Conservation (phyloP, 1,140 invertebrate genomes). For the Riptortus pedestris region DNA sequence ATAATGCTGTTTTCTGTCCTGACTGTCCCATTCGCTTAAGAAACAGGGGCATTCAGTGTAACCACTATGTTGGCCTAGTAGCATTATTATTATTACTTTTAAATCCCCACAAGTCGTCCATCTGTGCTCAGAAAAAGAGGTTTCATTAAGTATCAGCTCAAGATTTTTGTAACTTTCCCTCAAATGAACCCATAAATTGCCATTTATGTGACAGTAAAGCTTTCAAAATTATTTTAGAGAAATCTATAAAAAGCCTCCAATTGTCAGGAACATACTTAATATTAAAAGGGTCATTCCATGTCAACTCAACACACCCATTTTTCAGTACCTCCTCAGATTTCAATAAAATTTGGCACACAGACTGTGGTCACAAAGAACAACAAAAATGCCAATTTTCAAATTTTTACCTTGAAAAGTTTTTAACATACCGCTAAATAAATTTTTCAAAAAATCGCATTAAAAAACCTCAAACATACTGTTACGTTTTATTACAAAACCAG, state of each 20-base stretch:
- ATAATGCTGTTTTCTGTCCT: slow-evolving; percentile 35
- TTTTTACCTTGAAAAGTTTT: too few relatives aligned
- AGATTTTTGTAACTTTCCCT: too few relatives aligned
- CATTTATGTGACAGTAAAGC: neutral
- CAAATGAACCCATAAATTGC: neutral
- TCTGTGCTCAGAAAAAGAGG: neutral
- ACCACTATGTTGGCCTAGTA: slow-evolving; percentile 37
- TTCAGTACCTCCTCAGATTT: too few relatives aligned
- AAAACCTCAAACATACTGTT: too few relatives aligned
- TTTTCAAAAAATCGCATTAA: too few relatives aligned
- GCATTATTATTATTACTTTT: slow-evolving; percentile 27
- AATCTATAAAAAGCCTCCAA: neutral
- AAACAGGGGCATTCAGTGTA: slow-evolving; percentile 40
- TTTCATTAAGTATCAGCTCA: neutral
- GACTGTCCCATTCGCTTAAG: slow-evolving; percentile 40
- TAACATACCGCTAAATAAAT: too few relatives aligned
- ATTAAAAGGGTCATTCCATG: too few relatives aligned
- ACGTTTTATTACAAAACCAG: too few relatives aligned
- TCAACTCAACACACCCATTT: neutral
- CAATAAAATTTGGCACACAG: too few relatives aligned
- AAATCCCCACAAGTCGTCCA: neutral
- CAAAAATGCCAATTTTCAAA: too few relatives aligned
- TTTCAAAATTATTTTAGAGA: neutral
- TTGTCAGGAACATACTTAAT: neutral
- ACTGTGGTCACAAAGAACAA: too few relatives aligned